These are phyloP conservation scores for Malacosoma neustria DNA, from an alignment of 2,888 invertebrate species.

Conservation along the genomic window DNA sequence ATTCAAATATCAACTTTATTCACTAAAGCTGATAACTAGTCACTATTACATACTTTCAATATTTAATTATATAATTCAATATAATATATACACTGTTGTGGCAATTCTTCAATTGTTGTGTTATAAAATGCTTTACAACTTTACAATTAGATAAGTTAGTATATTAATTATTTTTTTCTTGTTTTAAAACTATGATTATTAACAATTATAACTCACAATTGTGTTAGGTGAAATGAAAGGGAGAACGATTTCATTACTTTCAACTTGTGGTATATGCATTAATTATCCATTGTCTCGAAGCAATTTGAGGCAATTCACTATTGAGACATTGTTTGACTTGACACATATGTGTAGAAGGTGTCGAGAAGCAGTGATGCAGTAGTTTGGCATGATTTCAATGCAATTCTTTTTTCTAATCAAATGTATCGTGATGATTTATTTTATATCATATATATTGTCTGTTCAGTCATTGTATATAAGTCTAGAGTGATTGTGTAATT, in stretches of 20 bases:
- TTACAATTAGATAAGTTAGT: conserved; percentile 10
- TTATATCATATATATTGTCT: conserved; percentile 42
- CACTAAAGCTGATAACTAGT: neutral
- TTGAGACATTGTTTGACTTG: conserved; percentile 45
- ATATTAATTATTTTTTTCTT: conserved; percentile 21
- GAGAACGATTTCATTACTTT: conserved; percentile 30
- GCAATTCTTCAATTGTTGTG: neutral
- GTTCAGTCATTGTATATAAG: conserved; percentile 58
- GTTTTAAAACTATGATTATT: conserved; percentile 12
- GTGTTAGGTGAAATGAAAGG: conserved; percentile 9
- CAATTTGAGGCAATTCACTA: conserved; percentile 30
- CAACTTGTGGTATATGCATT: conserved; percentile 26
- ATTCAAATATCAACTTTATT: neutral
- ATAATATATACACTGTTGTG: too few relatives aligned
- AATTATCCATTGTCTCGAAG: neutral
- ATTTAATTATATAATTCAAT: neutral
- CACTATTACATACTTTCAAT: neutral
- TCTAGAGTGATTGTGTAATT: conserved; percentile 61
- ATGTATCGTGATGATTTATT: conserved; percentile 34
- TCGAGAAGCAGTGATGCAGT: neutral
- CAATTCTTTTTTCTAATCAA: conserved; percentile 8
- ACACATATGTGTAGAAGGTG: neutral
- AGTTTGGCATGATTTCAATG: conserved; percentile 8
- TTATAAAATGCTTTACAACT: conserved; percentile 1
- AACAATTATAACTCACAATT: neutral